Evolutionary conservation across 2,797 vertebrate genomes (phyloP), one percentile per base, ranked within the genome.

Genomic region (Danio choprae): DNA sequence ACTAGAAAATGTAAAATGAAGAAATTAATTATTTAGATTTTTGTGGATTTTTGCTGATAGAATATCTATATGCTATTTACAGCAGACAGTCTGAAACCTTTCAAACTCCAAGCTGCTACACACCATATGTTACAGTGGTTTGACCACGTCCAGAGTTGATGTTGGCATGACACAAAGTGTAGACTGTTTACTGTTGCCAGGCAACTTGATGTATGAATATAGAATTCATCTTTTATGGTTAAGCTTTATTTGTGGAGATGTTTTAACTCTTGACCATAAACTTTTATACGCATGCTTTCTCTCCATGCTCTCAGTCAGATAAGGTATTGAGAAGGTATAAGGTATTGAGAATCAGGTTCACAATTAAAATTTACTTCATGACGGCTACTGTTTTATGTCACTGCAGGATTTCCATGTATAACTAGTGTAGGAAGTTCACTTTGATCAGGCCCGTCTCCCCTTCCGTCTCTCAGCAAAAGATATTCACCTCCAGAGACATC

Each of bases 381-480:
- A 51, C 22, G 44, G 41, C 46, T 41, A 38, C 50, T 68, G 41
- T 68, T 77, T 67, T 38, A 77, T 56, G 15, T 58, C 63, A 67
- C 53, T 68, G 43, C 53, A 50, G 75, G 53, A 77, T 58, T 41
- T 58, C 16, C 41, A 58, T 68, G 48, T 68, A 59, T 38, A 81
- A 53, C 67, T 40, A 38, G 59, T 38, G 46, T n/a, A 6, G 6
- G 63, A 56, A 74, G 40, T 75, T 81, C 50, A 48, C 58, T 81
- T 84, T 84, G 79, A 84, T 81, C 59, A 81, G 74, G 46, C 69
- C 64, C 55, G 62, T 65, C 60, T 75, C 38, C 38, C 46, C 43
- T 36, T 58, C 41, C 20, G 44, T 71, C 65, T 43, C 67, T 41
- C 13, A 75, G 78, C 59, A 38, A 29, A 29, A 58, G 53, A 74